Evolutionary conservation across 1,140 invertebrate genomes (phyloP), one percentile per base, ranked within the genome.

Genomic region (Atopsyche davidsoni): DNA sequence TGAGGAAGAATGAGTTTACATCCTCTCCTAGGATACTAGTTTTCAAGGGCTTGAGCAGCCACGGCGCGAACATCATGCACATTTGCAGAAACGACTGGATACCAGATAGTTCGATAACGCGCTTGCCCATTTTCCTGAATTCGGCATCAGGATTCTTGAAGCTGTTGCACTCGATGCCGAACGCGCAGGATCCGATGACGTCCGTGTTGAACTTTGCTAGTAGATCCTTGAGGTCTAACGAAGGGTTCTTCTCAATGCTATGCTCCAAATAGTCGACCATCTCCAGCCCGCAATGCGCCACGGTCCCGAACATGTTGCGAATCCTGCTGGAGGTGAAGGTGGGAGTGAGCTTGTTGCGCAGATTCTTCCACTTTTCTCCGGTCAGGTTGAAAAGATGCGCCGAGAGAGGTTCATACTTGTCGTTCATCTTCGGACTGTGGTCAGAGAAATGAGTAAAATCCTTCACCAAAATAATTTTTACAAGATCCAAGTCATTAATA

Each of bases 271-370:
- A 43, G 2, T 52, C 43, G 14, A 65, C 62, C 1, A 79, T 56
- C 17, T 67, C 58, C 0, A 64, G 21, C 0, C 60, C 57, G 25
- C 77, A 70, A 10, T 66, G 53, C 1, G 64, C 19, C 45, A 79
- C 70, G 1, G 72, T 53, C 2, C 69, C 59, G 52, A 73, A 75
- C 72, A 81, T 81, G 17, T 68, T 67, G 61, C 72, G 78, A 46
- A 83, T 70, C 64, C 81, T 81, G 2, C 70, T 64, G 2, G 73
- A 64, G 1, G 78, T 76, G 60, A 82, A 83, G 4, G 76, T 69
- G 4, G 79, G 79, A 9, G 75, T 76, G 32, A 81, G 60, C 42
- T 80, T 79, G 13, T 66, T 61, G 22, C 81, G 62, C 3, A 79
- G 51, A 2, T 72, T 60, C 59, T 73, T 77, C 81, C 81, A 82